Evolutionary conservation across 2,113 vertebrate genomes (phyloP).

Genomic region (Nyctibius bracteatus): DNA sequence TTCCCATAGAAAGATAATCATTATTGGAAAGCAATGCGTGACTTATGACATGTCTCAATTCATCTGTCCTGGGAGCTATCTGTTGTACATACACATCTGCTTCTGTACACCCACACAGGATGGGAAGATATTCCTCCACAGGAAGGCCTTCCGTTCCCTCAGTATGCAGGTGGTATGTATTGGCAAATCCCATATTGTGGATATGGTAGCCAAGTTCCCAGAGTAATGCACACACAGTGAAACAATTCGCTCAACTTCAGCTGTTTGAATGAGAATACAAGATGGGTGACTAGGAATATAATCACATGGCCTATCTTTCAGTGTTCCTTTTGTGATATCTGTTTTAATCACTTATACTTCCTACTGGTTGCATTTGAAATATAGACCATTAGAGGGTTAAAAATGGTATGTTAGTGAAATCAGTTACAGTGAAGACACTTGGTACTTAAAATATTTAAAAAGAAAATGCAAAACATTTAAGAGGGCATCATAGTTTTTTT

Average conservation of each 20-base stretch:
- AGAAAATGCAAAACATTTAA: background rate
- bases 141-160: constrained; percentile 54
- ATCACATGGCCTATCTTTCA: background rate
- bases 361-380: background rate
- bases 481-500: background rate
- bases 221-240: background rate
- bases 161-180: constrained; percentile 33
- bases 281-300: background rate
- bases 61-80: constrained; percentile 55
- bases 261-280: background rate
- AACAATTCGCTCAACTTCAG: background rate
- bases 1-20: constrained; percentile 42
- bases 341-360: background rate
- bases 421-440: background rate
- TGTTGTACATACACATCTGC: constrained; percentile 23
- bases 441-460: background rate
- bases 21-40: constrained; percentile 10
- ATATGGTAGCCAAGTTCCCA: constrained; percentile 49
- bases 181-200: background rate
- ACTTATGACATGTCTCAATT: constrained; percentile 24
- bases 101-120: constrained; percentile 59
- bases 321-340: background rate
- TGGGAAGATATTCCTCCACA: constrained; percentile 51
- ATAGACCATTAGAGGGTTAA: background rate
- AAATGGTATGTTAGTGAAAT: background rate